Evolutionary conservation across 2,797 vertebrate species (phyloP).

Genomic region (Oreochromis grahami): DNA sequence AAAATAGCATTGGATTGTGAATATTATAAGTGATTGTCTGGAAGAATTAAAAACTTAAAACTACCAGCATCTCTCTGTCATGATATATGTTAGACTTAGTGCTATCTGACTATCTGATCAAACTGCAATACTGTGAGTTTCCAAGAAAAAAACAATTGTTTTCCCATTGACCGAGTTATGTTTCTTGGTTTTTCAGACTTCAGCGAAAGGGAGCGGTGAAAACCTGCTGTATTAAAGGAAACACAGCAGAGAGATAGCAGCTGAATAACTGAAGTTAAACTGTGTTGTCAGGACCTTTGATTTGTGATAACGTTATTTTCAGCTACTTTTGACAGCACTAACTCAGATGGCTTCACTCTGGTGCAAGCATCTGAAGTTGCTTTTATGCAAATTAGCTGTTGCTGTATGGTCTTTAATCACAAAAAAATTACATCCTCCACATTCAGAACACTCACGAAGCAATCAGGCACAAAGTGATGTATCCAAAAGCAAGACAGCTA

Average conservation of each 20-base stretch:
- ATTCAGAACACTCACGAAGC: not conserved
- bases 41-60: not conserved
- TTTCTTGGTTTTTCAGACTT: not conserved
- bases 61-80: not conserved
- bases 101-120: not conserved
- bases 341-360: not conserved
- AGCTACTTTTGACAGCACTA: not conserved
- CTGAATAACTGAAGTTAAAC: not conserved
- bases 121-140: not conserved
- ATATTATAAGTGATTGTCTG: not conserved
- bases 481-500: not conserved
- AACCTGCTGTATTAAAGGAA: not conserved
- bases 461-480: not conserved
- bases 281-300: not conserved
- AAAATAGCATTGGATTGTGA: not conserved
- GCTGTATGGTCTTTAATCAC: not conserved
- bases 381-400: constrained; percentile 9
- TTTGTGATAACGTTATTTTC: not conserved
- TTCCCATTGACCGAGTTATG: not conserved
- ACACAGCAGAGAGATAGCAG: not conserved
- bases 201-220: not conserved
- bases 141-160: not conserved
- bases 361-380: not conserved
- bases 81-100: not conserved
- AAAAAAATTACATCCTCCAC: not conserved